Base-by-base conservation (phyloP, 1,140 invertebrate species). In the Halotydeus destructor region DNA sequence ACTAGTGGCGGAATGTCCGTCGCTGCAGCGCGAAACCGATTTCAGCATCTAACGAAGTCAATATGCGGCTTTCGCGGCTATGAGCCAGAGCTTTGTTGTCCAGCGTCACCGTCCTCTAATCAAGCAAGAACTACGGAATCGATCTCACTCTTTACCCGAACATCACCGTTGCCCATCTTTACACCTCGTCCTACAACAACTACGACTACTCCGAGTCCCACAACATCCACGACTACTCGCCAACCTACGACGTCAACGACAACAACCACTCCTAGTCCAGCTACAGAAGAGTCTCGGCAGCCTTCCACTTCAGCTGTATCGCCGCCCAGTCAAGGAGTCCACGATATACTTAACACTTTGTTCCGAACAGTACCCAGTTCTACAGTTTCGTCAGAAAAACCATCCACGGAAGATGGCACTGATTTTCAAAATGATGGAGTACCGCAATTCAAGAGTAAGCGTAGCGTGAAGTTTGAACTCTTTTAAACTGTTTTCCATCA, bases 61-160 rank as follows among this genome's bases (percentile, higher is more conserved):
- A 25, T 44, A 19, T 44, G 42, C 24, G 49, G 46, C 5, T 50
- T 48, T 21, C 19, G 35, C 5, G 46, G 42, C 9, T 24, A 33
- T n/a, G 41, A 40, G 12, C 46, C 49, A 1, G 41, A 26, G 19
- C 39, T 50, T 0, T 50, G 48, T n/a, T 50, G 48, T 11, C 38
- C 43, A 28, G 37, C n/a, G 6, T 32, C 39, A 18, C 12, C 2
- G 8, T 4, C 3, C 3, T 24, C 19, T 24, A 35, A 16, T 19
- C 1, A n/a, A 2, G 2, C 12, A 12, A 25, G n/a, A 22, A 3
- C n/a, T 5, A 12, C 21, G 11, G 38, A 28, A 27, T 28, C 30
- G 9, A 23, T 9, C 11, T 28, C 14, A n/a, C n/a, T 21, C 3
- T 27, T 19, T 2, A 19, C 5, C 23, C 38, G 11, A 4, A 39